Evolutionary conservation across 2,888 invertebrate genomes (phyloP), one percentile per base, ranked within the genome.

Genomic region (Andrena bicolor): DNA sequence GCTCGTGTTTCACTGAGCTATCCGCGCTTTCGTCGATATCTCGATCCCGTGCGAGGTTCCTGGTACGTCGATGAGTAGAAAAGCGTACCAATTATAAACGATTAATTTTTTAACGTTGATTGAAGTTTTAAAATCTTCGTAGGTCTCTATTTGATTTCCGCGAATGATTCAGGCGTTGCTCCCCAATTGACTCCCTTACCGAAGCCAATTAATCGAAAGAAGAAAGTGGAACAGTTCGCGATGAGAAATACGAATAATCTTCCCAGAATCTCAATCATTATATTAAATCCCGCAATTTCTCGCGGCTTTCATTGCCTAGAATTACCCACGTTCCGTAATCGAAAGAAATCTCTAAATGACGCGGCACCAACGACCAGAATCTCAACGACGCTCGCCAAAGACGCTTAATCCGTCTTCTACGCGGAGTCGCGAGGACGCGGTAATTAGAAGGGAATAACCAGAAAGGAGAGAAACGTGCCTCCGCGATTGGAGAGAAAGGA

Each of bases 371-470:
- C 51, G 61, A 23, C 10, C 16, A 60, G 64, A 56, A 65, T 77
- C 53, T 35, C 32, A 63, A 53, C 35, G 60, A 16, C 20, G 49
- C 51, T 76, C 30, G 6, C n/a, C 2, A 35, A 26, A 30, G 23
- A n/a, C 41, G 23, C 28, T 68, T 30, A 49, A 63, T 48, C 60
- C 66, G 23, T 48, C n/a, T 28, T 51, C 56, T 30, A 7, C 20
- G 61, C 49, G 41, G 69, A 70, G 69, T 73, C 72, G 35, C 64
- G 51, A 35, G n/a, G 35, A 68, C 10, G 16, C 23, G 53, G 75
- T 72, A 83, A 86, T 85, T 82, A 76, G 76, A 49, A 71, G 51
- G 73, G 41, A 41, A 41, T 41, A 41, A 41, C 41, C 16, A 41
- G 48, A 20, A 28, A 32, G 10, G 30, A 63, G n/a, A 35, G 60